Percentiles rank a stretch among this genome's conserved stretches.
These are phyloP conservation scores for Drosophila aldrichi DNA, from an alignment of 2,888 invertebrate genomes.

Conservation along the genomic window DNA sequence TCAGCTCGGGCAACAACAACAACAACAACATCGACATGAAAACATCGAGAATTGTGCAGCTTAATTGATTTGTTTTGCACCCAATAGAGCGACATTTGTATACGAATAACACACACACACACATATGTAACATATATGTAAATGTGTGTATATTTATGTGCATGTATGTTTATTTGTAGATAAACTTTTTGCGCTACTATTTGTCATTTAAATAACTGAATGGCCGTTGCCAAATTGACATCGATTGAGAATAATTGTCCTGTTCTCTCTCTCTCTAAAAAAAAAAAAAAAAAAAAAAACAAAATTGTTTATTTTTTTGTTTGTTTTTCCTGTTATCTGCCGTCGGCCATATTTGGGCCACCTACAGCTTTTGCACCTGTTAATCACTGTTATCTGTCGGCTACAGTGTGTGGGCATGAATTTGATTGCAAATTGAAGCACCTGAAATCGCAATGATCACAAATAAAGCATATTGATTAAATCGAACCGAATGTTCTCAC, in stretches of 20 bases:
- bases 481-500: not conserved
- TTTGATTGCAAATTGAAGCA: conserved; percentile 28
- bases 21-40: conserved; percentile 27
- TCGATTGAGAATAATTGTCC: conserved; percentile 69
- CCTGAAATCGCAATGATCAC: conserved; percentile 19
- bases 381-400: conserved; percentile 10
- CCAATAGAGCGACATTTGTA: conserved; percentile 57
- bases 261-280: not conserved
- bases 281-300: not conserved
- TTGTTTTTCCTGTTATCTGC: conserved; percentile 16
- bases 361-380: conserved; percentile 13
- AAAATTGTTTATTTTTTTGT: not conserved
- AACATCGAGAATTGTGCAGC: conserved; percentile 46
- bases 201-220: conserved; percentile 58
- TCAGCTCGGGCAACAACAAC: conserved; percentile 36
- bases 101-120: conserved; percentile 30
- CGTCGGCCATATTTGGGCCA: conserved; percentile 7
- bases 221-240: conserved; percentile 66
- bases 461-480: conserved; percentile 23
- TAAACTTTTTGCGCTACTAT: conserved; percentile 28
- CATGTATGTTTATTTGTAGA: not conserved
- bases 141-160: not conserved
- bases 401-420: conserved; percentile 3
- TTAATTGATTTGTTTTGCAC: conserved; percentile 79
- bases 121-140: not conserved